phyloP scores from a whole-genome alignment of 64 coral and sea anemone species.

The Anthopleura sola region DNA sequence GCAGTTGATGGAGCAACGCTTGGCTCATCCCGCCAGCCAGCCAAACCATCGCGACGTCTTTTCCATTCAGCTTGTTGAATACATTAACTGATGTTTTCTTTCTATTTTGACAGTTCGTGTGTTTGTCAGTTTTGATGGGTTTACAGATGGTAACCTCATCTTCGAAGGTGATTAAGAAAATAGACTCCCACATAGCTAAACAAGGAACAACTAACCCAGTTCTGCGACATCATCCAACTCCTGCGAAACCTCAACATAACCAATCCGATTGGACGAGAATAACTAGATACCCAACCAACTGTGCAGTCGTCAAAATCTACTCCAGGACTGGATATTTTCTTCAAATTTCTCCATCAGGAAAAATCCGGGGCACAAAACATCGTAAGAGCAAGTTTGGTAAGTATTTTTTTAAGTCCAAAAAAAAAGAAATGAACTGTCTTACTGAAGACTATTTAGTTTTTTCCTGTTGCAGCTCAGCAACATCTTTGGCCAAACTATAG shows the following conservation, averaged over 20 bases:
- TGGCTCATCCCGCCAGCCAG: too few species aligned
- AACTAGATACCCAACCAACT: not conserved
- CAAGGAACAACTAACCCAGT: not conserved
- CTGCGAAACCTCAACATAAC: not conserved
- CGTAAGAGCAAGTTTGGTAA: constrained; percentile 19
- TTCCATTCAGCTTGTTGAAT: not conserved
- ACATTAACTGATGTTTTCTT: constrained; percentile 8
- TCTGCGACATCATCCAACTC: not conserved
- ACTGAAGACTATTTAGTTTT: too few species aligned
- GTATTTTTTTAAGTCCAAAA: too few species aligned
- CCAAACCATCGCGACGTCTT: not conserved
- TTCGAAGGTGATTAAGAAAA: not conserved
- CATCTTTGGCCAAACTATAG: not conserved
- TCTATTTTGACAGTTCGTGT: constrained; percentile 12
- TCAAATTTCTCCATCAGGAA: not conserved
- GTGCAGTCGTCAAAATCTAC: not conserved
- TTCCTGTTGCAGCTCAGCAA: too few species aligned
- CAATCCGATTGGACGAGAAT: not conserved
- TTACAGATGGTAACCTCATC: not conserved
- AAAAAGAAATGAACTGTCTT: too few species aligned
- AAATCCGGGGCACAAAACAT: not conserved
- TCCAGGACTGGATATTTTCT: constrained; percentile 7
- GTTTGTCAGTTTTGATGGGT: constrained; percentile 3
- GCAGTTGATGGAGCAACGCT: not conserved
- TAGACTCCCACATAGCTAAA: constrained; percentile 8